These are phyloP conservation scores for Psittacus erithacus DNA, from an alignment of 2,113 vertebrate genomes.

Conservation along the genomic window DNA sequence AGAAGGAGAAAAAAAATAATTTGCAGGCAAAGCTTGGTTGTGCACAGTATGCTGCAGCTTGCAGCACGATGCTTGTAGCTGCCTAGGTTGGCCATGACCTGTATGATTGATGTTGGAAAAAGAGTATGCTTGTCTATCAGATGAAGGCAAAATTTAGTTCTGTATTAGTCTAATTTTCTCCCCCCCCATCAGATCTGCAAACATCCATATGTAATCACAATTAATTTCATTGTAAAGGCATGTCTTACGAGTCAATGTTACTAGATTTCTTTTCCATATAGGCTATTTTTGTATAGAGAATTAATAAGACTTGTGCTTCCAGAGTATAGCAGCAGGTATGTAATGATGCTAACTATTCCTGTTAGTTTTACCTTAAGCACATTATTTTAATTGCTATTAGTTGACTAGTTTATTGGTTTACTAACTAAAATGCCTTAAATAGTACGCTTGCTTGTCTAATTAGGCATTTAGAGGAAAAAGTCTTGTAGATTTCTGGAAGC, in stretches of 20 bases:
- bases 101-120: fast-evolving
- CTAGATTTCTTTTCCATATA: background rate
- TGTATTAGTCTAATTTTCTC: background rate
- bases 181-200: background rate
- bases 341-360: background rate
- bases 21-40: background rate
- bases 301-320: background rate
- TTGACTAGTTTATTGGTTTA: background rate
- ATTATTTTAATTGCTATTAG: background rate
- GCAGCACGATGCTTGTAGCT: background rate
- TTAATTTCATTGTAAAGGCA: background rate
- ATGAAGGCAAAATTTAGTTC: background rate
- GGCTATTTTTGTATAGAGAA: background rate
- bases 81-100: background rate
- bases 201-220: background rate
- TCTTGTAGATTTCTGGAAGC: background rate
- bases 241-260: background rate
- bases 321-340: background rate
- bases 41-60: background rate
- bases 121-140: background rate
- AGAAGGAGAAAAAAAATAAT: background rate
- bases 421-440: background rate
- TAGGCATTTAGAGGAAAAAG: background rate
- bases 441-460: background rate
- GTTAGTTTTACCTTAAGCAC: background rate